Conservation (phyloP, 2,888 invertebrate species). For the Orgyia antiqua region DNA sequence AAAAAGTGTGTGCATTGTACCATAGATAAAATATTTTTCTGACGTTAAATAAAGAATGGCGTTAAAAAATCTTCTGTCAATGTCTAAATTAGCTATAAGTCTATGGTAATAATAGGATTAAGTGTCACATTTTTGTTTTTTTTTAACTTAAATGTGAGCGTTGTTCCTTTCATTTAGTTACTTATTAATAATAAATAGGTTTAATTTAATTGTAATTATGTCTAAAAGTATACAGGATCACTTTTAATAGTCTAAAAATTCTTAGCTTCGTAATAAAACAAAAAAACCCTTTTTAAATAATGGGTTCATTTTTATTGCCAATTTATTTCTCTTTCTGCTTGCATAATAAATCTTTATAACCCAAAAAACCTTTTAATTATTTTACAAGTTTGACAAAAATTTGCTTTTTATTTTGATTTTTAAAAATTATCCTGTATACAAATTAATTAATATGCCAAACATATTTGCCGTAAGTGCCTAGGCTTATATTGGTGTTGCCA, state of each 20-base stretch:
- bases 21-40: too few relatives aligned
- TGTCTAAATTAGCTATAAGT: conserved; percentile 49
- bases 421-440: conserved; percentile 22
- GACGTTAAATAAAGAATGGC: conserved; percentile 9
- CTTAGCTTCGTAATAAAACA: too few relatives aligned
- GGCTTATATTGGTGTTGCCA: conserved; percentile 42
- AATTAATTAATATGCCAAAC: conserved; percentile 42
- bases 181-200: conserved; percentile 11
- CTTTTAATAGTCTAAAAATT: too few relatives aligned
- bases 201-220: conserved; percentile 19
- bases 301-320: too few relatives aligned
- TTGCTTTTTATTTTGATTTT: conserved; percentile 27
- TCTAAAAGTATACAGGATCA: too few relatives aligned
- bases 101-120: conserved; percentile 18
- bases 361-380: too few relatives aligned
- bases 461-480: conserved; percentile 68
- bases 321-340: too few relatives aligned
- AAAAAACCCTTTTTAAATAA: too few relatives aligned
- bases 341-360: too few relatives aligned
- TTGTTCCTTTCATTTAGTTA: conserved; percentile 30
- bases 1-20: too few relatives aligned
- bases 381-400: conserved; percentile 8
- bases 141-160: conserved; percentile 21
- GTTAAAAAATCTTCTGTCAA: conserved; percentile 18
- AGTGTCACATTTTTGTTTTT: conserved; percentile 28